A percentile compares a stretch with the other conserved stretches of the same genome.
These are phyloP conservation scores for Erethizon dorsatum DNA, from an alignment of 2,797 vertebrate species.

Conservation along the genomic window DNA sequence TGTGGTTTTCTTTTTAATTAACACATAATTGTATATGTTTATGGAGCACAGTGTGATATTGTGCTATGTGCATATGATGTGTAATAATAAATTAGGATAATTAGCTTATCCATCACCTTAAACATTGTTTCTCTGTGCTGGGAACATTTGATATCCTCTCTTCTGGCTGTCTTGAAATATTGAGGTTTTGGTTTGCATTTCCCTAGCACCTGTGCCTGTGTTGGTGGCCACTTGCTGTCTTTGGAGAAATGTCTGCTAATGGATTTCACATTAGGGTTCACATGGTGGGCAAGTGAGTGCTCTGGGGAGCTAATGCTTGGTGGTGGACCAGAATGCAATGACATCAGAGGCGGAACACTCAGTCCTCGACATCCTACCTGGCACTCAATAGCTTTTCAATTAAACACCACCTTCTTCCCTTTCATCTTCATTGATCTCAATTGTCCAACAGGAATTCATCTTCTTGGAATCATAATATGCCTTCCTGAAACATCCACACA, in stretches of 20 bases:
- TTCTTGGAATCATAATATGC: neutral
- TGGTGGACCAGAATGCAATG: no score
- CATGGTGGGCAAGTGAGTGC: neutral
- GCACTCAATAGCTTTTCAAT: neutral
- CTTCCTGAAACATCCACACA: neutral
- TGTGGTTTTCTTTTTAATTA: neutral
- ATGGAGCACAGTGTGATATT: neutral
- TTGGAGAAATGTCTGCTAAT: neutral
- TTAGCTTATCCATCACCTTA: neutral
- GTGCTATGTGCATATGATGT: neutral
- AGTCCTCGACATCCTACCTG: neutral
- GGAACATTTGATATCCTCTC: neutral
- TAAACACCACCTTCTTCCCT: neutral
- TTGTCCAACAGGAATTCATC: neutral
- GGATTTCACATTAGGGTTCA: neutral
- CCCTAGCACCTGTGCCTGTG: neutral
- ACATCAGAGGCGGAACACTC: neutral
- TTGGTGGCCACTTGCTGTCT: neutral
- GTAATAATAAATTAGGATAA: neutral
- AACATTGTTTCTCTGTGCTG: neutral
- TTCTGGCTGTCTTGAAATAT: neutral
- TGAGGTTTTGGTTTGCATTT: neutral
- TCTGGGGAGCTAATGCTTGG: neutral
- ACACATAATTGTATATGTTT: neutral
- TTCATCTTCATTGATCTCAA: neutral